Evolutionary conservation across 2,113 vertebrate species (phyloP), one percentile per base, ranked within the genome.

Genomic region (Pseudopodoces humilis): DNA sequence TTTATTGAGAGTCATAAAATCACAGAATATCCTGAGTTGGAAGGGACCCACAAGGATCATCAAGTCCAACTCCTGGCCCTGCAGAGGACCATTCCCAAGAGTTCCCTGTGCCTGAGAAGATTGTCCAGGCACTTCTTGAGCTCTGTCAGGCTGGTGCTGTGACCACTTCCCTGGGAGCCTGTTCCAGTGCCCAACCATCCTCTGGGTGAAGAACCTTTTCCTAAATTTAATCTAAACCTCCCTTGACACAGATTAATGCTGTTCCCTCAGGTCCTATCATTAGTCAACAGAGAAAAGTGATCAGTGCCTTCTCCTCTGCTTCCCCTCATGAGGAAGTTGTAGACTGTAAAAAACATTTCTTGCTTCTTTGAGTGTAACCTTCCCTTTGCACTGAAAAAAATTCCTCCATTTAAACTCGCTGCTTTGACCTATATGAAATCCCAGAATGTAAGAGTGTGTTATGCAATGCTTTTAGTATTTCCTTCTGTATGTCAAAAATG

Each of bases 401-500:
- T 6, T 3, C 3, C 11, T 80, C 30, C 16, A 31, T 72, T 53
- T 79, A 64, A 91, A 44, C 37, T 70, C 79, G 19, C 25, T 95
- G 15, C 23, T 93, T 44, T 83, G 65, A 85, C 59, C 23, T 69
- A 44, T 39, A 49, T 24, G 47, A 71, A 75, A 83, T 91, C 30
- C 17, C 8, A 25, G 93, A 91, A 43, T 35, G 33, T 41, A 91
- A 56, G 14, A 37, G 7, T 33, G 39, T 70, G 27, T 71, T 90
- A 83, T 58, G 37, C 41, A 78, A 86, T 52, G 24, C 23, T 94
- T 92, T 93, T 65, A 19, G 58, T 76, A 77, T 75, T 72, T 88
- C 67, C 8, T 30, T 49, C 83, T 88, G 47, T 83, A 5, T 47
- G 30, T 39, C 31, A 49, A 41, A 65, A 80, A 68, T 31, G 11